phyloP scores from a whole-genome alignment of 2,113 vertebrate genomes.

The Platysteira castanea region DNA sequence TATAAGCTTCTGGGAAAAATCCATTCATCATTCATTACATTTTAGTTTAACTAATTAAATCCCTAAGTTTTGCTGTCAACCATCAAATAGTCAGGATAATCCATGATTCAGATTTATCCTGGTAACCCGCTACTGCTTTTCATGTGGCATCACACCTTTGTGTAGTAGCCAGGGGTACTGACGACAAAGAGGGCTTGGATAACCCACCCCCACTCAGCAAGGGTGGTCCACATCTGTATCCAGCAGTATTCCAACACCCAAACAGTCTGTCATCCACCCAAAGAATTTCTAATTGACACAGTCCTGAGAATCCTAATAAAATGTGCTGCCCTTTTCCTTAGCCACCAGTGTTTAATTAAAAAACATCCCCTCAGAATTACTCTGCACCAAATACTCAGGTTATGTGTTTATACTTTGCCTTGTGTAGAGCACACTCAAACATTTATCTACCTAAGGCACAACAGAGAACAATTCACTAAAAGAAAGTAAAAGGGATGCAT shows the following conservation, averaged over 20 bases:
- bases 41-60: not conserved
- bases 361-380: not conserved
- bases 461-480: not conserved
- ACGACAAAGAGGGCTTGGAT: not conserved
- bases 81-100: not conserved
- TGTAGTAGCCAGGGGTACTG: not conserved
- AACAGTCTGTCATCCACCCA: not conserved
- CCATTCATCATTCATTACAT: not conserved
- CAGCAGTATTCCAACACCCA: not conserved
- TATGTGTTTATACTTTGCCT: not conserved
- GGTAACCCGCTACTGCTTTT: not conserved
- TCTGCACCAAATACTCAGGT: not conserved
- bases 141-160: not conserved
- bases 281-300: not conserved
- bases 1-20: not conserved
- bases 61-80: not conserved
- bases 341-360: not conserved
- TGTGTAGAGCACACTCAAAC: fast-evolving
- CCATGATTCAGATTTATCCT: not conserved
- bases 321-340: not conserved
- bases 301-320: not conserved
- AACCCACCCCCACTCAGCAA: not conserved
- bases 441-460: not conserved
- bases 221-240: not conserved
- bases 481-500: not conserved